Evolutionary conservation across 2,113 vertebrate species (phyloP).

Genomic region (Bujurquina vittata): DNA sequence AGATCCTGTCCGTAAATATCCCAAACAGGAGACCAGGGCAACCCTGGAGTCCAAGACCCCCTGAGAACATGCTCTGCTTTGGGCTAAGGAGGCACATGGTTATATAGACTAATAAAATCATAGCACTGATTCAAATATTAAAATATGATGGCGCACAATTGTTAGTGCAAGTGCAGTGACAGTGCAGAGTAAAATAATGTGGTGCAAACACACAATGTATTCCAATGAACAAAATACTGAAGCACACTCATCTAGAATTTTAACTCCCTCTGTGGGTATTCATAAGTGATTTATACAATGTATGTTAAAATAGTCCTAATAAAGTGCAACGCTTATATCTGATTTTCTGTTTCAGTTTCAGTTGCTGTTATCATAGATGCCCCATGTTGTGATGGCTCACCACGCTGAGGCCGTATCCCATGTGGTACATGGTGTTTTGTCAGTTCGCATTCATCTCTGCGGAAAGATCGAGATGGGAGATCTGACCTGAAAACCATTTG

Average conservation of each 20-base stretch:
- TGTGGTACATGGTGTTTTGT: background rate
- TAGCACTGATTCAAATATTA: no score
- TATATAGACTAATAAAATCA: no score
- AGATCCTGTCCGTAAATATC: no score
- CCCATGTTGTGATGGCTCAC: conserved; percentile 30
- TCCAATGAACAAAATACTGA: background rate
- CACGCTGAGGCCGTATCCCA: background rate
- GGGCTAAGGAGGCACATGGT: no score
- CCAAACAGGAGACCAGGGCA: no score
- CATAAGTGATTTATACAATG: background rate
- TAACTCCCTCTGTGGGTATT: no score
- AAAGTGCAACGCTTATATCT: background rate
- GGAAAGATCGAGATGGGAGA: conserved; percentile 28
- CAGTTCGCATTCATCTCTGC: conserved; percentile 4
- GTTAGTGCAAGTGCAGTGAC: no score
- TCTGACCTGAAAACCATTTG: conserved; percentile 52
- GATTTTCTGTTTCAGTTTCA: background rate
- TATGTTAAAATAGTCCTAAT: background rate
- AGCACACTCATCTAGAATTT: no score
- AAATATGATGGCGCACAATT: no score
- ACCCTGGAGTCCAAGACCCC: no score
- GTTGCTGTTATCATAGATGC: background rate
- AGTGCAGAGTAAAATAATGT: no score
- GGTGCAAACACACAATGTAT: background rate
- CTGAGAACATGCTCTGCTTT: no score